Evolutionary conservation across 2,797 vertebrate species (phyloP).

Genomic region (Phoxinus dragarum): DNA sequence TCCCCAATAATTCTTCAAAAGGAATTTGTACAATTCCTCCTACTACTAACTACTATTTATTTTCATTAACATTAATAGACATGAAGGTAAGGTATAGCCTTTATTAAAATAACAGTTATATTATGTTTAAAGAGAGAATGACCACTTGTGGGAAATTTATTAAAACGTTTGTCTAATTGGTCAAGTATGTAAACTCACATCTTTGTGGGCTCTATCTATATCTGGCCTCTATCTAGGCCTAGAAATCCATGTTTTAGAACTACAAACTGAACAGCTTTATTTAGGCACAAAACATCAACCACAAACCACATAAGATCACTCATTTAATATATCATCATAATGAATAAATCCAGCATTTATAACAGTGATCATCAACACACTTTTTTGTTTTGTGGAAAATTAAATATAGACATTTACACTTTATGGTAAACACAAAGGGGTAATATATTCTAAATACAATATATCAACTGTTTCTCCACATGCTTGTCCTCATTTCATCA

Average conservation of each 20-base stretch:
- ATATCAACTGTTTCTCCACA: neutral
- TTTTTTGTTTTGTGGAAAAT: neutral
- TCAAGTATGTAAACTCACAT: neutral
- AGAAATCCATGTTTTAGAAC: neutral
- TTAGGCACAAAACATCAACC: neutral
- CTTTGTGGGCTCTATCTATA: too few species aligned
- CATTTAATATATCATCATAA: neutral
- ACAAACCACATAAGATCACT: neutral
- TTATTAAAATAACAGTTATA: neutral
- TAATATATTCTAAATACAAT: slow-evolving; percentile 5
- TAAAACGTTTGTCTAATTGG: neutral
- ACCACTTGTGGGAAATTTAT: neutral
- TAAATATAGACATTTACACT: neutral
- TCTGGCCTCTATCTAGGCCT: neutral
- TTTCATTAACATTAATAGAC: neutral
- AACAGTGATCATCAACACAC: neutral
- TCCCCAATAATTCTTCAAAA: neutral
- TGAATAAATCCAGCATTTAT: slow-evolving; percentile 8
- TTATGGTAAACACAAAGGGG: neutral
- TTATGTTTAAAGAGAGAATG: neutral
- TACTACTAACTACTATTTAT: neutral
- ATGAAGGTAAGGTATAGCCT: neutral
- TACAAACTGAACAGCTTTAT: neutral
- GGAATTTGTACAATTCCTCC: neutral
- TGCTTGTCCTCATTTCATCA: neutral